A percentile compares a stretch with the other conserved stretches of the same genome.
These are phyloP conservation scores for Petroica traversi DNA, from an alignment of 2,113 vertebrate species.

Conservation along the genomic window DNA sequence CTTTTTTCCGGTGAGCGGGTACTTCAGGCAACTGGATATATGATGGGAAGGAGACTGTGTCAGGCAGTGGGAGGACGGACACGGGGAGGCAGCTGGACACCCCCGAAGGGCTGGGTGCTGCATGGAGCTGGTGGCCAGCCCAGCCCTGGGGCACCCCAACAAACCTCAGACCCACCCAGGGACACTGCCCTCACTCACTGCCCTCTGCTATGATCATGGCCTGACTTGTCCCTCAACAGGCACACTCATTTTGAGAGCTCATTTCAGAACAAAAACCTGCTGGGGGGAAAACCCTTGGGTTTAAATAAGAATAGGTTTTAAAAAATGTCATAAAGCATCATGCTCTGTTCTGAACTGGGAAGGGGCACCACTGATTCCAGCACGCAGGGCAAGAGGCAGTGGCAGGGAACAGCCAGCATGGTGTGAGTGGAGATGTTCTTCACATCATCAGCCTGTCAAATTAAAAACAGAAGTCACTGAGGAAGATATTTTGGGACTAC, in stretches of 20 bases:
- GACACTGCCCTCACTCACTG: neutral
- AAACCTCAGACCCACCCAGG: neutral
- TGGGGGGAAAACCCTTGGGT: neutral
- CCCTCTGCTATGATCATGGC: accelerated
- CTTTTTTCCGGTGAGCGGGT: neutral
- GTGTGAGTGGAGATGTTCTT: neutral
- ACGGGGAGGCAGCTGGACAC: accelerated
- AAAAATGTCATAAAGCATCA: accelerated
- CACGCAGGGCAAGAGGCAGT: accelerated
- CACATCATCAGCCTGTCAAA: neutral
- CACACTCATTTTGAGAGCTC: neutral
- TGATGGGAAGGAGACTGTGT: neutral
- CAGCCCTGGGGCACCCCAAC: accelerated
- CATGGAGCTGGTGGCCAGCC: neutral
- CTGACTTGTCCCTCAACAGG: accelerated
- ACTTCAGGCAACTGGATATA: slow-evolving; percentile 32
- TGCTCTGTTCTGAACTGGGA: neutral
- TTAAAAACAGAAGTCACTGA: neutral
- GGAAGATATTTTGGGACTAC: neutral
- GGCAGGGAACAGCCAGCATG: neutral
- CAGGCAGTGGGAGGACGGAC: neutral
- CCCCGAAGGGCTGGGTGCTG: neutral
- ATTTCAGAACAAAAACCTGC: neutral
- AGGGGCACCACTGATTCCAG: neutral
- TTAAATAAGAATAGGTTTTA: neutral